Evolutionary conservation across 2,797 vertebrate species (phyloP).

Genomic region (Peromyscus nudipes): DNA sequence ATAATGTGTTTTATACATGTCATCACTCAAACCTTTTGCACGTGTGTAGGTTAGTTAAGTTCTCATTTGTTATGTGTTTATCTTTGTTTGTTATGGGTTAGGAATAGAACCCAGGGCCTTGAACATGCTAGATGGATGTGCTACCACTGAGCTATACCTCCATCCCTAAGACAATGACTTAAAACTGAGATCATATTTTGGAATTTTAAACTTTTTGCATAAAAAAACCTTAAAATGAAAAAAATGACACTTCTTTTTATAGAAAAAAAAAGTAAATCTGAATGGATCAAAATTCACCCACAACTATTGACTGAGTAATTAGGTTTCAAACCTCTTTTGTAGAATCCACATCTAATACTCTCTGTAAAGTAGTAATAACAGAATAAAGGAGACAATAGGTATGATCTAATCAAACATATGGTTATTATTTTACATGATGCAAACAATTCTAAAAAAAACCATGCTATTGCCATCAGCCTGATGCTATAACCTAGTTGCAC

Average conservation of each 20-base stretch:
- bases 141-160: neutral
- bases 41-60: neutral
- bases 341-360: conserved; percentile 46
- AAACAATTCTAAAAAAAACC: conserved; percentile 54
- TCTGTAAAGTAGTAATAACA: conserved; percentile 33
- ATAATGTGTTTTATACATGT: neutral
- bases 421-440: conserved; percentile 34
- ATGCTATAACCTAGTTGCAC: conserved; percentile 41
- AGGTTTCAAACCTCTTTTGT: neutral
- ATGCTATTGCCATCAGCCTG: neutral
- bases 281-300: conserved; percentile 32
- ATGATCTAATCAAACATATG: neutral
- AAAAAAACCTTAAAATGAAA: conserved; percentile 13
- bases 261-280: conserved; percentile 56
- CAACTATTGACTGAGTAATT: neutral
- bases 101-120: neutral
- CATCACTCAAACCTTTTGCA: neutral
- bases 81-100: neutral
- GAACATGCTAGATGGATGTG: neutral
- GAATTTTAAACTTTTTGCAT: conserved; percentile 34
- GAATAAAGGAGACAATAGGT: neutral
- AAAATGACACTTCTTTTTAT: neutral
- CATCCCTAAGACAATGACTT: neutral
- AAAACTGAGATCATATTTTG: neutral
- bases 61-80: neutral